Evolutionary conservation across 2,113 vertebrate species (phyloP).

Genomic region (Corvus cornix): DNA sequence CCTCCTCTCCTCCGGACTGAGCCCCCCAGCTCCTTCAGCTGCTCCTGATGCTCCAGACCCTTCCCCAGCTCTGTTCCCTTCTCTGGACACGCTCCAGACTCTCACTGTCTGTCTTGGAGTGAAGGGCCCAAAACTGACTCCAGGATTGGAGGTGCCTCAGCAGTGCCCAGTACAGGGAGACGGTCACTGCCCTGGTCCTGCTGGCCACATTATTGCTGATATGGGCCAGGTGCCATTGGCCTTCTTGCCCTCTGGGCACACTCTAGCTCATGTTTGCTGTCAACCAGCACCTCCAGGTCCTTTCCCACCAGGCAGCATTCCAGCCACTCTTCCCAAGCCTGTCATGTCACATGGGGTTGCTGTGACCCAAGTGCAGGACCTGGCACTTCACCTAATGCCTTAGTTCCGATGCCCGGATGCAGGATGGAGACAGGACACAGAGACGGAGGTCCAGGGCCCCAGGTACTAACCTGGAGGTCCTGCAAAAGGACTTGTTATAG

Average conservation of each 20-base stretch:
- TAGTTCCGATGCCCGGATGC: neutral
- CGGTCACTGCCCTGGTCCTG: fast-evolving
- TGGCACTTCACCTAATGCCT: neutral
- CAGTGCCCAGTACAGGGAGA: neutral
- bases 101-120: neutral
- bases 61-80: neutral
- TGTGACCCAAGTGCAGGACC: neutral
- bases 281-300: neutral
- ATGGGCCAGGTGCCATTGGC: neutral
- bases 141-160: fast-evolving
- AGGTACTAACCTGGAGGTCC: slow-evolving; percentile 16
- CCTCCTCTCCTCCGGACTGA: neutral
- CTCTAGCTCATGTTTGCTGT: neutral
- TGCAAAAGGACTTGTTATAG: neutral
- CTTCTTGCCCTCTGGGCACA: neutral
- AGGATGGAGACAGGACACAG: neutral
- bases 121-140: neutral
- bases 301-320: neutral
- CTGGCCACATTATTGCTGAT: neutral
- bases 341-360: no score
- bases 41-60: neutral
- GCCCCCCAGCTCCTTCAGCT: neutral
- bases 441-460: neutral
- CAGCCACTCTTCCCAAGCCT: neutral
- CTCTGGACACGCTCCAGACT: fast-evolving